Evolutionary conservation across 2,113 vertebrate species (phyloP).

Genomic region (Hyperopisus bebe): DNA sequence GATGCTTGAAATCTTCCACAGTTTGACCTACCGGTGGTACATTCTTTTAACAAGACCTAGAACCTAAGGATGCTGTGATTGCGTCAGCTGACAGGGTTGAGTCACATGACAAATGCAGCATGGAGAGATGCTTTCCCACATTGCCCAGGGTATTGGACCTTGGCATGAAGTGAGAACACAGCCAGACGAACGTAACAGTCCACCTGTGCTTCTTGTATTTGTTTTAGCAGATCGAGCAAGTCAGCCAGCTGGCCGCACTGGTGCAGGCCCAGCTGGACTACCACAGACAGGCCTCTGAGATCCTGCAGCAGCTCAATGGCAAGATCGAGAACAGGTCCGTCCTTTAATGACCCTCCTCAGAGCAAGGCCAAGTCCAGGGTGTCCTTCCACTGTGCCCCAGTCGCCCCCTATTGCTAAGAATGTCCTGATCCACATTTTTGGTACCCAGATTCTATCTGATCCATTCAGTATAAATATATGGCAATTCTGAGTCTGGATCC

Average conservation of each 20-base stretch:
- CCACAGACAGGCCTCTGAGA: conserved; percentile 85
- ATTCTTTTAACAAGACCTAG: neutral
- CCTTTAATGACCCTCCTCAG: neutral
- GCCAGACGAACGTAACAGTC: conserved; percentile 19
- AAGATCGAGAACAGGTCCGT: conserved; percentile 86
- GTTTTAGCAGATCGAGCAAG: conserved; percentile 82
- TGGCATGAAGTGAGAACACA: neutral
- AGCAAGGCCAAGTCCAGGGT: neutral
- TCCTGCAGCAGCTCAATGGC: conserved; percentile 82
- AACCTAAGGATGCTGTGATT: neutral
- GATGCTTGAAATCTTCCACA: neutral
- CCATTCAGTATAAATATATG: neutral
- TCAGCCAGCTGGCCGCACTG: conserved; percentile 91
- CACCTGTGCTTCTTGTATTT: conserved; percentile 20
- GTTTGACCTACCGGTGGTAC: neutral
- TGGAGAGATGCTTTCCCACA: neutral
- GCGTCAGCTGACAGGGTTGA: neutral
- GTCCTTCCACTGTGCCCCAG: neutral
- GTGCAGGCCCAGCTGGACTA: conserved; percentile 96
- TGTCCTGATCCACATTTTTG: neutral
- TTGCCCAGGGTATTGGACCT: neutral
- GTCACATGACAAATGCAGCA: neutral
- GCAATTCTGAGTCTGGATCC: neutral
- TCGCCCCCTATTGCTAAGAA: neutral
- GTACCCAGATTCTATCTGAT: neutral